Percentiles rank a stretch among this genome's conserved stretches.
These are phyloP conservation scores for Macrophya alboannulata DNA, from an alignment of 2,888 invertebrate species.

Conservation along the genomic window DNA sequence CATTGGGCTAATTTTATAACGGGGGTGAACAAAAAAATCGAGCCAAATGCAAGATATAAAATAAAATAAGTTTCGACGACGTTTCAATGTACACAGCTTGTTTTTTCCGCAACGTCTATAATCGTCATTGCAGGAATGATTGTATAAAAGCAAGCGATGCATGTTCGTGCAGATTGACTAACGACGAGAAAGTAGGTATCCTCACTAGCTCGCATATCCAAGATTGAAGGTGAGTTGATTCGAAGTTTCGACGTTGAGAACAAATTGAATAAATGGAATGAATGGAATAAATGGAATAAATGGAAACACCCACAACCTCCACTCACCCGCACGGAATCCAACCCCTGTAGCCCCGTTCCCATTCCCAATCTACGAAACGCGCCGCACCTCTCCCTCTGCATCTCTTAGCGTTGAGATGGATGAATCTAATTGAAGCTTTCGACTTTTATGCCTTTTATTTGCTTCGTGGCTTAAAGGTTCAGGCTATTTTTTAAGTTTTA, in stretches of 20 bases:
- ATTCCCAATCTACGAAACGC: slow-evolving; percentile 28
- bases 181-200: neutral
- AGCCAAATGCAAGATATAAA: too few relatives aligned
- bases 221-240: neutral
- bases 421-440: slow-evolving; percentile 62
- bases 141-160: neutral
- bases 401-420: slow-evolving; percentile 58
- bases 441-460: slow-evolving; percentile 57
- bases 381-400: slow-evolving; percentile 12
- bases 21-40: neutral
- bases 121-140: neutral
- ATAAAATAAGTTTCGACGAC: neutral
- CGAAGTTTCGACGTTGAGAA: slow-evolving; percentile 53
- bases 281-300: slow-evolving; percentile 57
- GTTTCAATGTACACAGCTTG: neutral
- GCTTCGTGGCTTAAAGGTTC: slow-evolving; percentile 56
- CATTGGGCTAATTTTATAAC: neutral
- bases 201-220: neutral
- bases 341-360: neutral
- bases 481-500: neutral
- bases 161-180: slow-evolving; percentile 3
- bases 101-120: neutral
- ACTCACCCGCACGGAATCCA: neutral
- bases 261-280: slow-evolving; percentile 49
- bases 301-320: slow-evolving; percentile 51